Conservation (phyloP, 2,797 vertebrate genomes). For the Peromyscus attwateri region DNA sequence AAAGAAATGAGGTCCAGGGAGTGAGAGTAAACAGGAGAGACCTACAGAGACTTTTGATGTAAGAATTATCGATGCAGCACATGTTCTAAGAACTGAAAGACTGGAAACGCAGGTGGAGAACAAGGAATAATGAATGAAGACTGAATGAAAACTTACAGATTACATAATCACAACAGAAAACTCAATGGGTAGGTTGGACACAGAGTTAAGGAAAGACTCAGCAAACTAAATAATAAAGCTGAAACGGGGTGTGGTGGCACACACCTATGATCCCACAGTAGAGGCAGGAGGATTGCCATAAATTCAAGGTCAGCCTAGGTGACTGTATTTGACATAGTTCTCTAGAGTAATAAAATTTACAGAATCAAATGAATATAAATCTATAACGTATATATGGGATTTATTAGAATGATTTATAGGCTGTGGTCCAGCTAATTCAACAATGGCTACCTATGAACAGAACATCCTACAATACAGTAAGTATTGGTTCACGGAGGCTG, state of each 20-base stretch:
- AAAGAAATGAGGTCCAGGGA: background rate
- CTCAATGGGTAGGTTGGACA: background rate
- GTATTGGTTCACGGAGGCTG: background rate
- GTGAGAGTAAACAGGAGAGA: background rate
- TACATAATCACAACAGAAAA: conserved; percentile 14
- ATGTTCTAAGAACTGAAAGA: background rate
- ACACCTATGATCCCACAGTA: background rate
- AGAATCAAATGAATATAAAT: background rate
- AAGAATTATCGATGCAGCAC: background rate
- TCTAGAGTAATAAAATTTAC: background rate
- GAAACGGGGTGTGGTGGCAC: background rate
- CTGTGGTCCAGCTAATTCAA: background rate
- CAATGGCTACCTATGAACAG: background rate
- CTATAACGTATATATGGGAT: too few relatives aligned
- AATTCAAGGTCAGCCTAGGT: background rate
- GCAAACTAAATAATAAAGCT: background rate
- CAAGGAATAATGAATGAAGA: background rate
- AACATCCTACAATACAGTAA: background rate
- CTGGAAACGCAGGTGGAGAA: background rate
- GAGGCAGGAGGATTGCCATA: background rate
- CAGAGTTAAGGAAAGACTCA: background rate
- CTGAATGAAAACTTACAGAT: conserved; percentile 15
- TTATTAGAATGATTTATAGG: background rate
- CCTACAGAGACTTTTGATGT: background rate
- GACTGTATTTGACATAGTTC: background rate